phyloP scores from a whole-genome alignment of 1,140 invertebrate species.

The Orchestia grillus region DNA sequence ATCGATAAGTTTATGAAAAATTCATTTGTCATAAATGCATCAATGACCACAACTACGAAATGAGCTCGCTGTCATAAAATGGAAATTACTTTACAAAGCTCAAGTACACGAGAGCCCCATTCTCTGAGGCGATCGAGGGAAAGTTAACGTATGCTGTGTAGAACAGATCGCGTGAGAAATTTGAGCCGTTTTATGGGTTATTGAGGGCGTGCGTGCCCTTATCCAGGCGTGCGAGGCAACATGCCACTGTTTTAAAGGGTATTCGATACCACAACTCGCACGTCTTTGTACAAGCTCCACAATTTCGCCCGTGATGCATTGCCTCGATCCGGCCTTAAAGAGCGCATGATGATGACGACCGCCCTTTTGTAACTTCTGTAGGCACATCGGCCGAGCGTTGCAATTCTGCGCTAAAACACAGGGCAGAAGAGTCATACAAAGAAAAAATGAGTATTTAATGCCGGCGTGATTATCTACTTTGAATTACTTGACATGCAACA shows the following conservation, averaged over 20 bases:
- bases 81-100: not conserved
- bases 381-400: not conserved
- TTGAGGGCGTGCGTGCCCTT: constrained; percentile 32
- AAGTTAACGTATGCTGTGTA: not conserved
- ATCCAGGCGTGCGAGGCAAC: not conserved
- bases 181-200: constrained; percentile 11
- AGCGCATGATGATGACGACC: not conserved
- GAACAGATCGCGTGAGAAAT: constrained; percentile 17
- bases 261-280: constrained; percentile 23
- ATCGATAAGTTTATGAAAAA: not conserved
- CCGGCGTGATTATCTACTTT: not conserved
- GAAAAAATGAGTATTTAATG: constrained; percentile 2
- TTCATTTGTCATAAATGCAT: not conserved
- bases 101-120: not conserved
- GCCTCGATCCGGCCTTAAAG: not conserved
- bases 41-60: not conserved
- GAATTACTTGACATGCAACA: not conserved
- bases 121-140: not conserved
- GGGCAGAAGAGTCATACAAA: not conserved
- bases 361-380: not conserved
- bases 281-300: not conserved
- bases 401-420: not conserved
- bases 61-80: not conserved
- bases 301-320: not conserved
- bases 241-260: not conserved